Conservation (phyloP, 2,888 invertebrate genomes). For the Caenorhabditis becei region DNA sequence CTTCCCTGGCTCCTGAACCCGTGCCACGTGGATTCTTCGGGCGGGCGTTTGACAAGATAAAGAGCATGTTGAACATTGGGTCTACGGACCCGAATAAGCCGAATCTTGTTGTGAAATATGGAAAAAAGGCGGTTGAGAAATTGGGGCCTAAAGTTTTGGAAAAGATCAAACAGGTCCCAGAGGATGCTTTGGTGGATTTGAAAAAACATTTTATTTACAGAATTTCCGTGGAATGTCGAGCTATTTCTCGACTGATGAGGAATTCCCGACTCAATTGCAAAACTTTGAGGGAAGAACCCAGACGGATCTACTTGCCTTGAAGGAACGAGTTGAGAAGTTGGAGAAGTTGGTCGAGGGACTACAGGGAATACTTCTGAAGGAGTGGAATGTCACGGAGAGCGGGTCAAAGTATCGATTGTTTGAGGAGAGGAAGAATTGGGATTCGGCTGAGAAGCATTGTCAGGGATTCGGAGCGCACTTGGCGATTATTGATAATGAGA, state of each 20-base stretch:
- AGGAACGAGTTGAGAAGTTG: constrained; percentile 48
- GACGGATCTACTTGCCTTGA: constrained; percentile 40
- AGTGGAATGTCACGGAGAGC: constrained; percentile 69
- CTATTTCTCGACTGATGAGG: constrained; percentile 60
- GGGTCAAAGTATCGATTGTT: constrained; percentile 72
- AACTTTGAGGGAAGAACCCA: constrained; percentile 51
- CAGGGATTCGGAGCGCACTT: constrained; percentile 69
- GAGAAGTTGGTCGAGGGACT: constrained; percentile 55
- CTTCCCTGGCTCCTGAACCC: constrained; percentile 6
- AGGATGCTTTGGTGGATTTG: too few species aligned
- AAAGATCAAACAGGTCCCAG: constrained; percentile 19
- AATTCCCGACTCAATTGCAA: constrained; percentile 56
- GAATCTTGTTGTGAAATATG: constrained; percentile 40
- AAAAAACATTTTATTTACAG: constrained; percentile 30
- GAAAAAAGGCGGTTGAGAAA: constrained; percentile 48
- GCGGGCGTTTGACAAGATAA: constrained; percentile 34
- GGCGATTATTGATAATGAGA: constrained; percentile 69
- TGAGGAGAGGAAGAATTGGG: constrained; percentile 71
- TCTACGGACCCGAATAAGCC: constrained; percentile 41
- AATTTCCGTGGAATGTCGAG: constrained; percentile 46
- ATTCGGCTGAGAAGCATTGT: constrained; percentile 70
- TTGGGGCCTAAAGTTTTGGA: constrained; percentile 41
- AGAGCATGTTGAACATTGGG: constrained; percentile 34
- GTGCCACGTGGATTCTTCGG: constrained; percentile 24
- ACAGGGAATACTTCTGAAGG: constrained; percentile 58